Evolutionary conservation across 2,113 vertebrate species (phyloP), one percentile per base, ranked within the genome.

Genomic region (Sinocyclocheilus anophthalmus): DNA sequence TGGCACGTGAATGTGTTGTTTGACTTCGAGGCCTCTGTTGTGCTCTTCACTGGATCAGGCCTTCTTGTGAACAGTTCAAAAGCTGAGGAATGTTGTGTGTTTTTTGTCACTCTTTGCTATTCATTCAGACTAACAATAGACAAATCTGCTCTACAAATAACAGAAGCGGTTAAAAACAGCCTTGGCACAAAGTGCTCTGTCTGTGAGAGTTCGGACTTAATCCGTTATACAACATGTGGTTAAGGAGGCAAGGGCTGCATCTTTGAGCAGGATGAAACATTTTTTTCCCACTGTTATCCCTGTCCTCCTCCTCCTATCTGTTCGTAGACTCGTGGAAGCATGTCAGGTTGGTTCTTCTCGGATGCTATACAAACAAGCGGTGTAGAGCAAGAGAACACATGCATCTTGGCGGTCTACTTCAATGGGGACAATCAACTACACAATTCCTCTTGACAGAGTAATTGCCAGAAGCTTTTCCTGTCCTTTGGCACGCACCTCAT

Each of bases 401-500:
- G 88, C 73, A 89, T 85, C 82, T 87, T 53, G 85, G 89, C 89
- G 90, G 81, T 81, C 48, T 79, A 84, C 86, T 80, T 91, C 88
- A 82, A 88, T 91, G 90, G 87, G 91, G 85, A 80, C 89, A 84
- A 79, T 91, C 88, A 89, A 90, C 90, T 81, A 79, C 80, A 91
- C 90, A 92, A 88, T 88, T 88, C 90, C 87, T 92, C 89, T 87
- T 93, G 92, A 93, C 92, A 93, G 90, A 89, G 87, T 93, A 91
- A 93, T 92, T 91, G 90, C 88, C 69, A 87, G 87, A 91, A 91
- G 91, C 91, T 92, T 93, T 89, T 94, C 90, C 88, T 93, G 90
- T 92, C 91, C 90, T 93, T 92, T 91, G 79, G 76, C 86, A 87
- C 91, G 88, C 92, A 91, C 79, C 90, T 93, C 90, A 92, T 78